phyloP scores from a whole-genome alignment of 1,140 invertebrate genomes.

The Platyscapa corneri region DNA sequence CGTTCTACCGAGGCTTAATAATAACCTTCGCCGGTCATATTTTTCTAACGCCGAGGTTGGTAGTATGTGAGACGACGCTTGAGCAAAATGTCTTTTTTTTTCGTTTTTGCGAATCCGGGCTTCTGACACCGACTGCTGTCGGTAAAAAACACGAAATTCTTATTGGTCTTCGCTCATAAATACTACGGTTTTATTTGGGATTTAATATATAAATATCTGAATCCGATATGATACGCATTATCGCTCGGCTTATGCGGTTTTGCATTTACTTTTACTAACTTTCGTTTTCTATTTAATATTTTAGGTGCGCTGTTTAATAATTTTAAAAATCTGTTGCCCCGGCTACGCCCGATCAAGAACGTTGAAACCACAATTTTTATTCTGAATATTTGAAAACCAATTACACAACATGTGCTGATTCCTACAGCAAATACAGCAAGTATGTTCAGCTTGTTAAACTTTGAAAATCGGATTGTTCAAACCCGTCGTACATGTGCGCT shows the following conservation, averaged over 20 bases:
- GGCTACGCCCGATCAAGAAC: neutral
- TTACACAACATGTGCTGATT: neutral
- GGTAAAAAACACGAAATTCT: neutral
- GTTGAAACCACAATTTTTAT: neutral
- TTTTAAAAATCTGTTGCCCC: no score
- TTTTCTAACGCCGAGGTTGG: neutral
- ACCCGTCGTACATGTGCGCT: no score
- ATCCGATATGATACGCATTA: neutral
- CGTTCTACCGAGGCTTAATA: neutral
- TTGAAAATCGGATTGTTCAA: no score
- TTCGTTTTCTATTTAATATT: neutral
- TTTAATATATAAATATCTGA: neutral
- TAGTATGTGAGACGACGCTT: neutral
- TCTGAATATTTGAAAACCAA: neutral
- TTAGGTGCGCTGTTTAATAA: neutral
- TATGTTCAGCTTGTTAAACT: neutral
- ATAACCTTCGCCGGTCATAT: neutral
- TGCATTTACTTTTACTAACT: no score
- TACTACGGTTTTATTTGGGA: neutral
- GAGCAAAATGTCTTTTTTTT: neutral
- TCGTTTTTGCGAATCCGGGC: neutral
- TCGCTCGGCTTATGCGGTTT: no score
- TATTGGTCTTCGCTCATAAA: no score
- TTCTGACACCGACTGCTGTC: neutral
- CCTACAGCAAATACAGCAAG: neutral